phyloP scores from a whole-genome alignment of 2,797 vertebrate genomes.

The Myotis planiceps region DNA sequence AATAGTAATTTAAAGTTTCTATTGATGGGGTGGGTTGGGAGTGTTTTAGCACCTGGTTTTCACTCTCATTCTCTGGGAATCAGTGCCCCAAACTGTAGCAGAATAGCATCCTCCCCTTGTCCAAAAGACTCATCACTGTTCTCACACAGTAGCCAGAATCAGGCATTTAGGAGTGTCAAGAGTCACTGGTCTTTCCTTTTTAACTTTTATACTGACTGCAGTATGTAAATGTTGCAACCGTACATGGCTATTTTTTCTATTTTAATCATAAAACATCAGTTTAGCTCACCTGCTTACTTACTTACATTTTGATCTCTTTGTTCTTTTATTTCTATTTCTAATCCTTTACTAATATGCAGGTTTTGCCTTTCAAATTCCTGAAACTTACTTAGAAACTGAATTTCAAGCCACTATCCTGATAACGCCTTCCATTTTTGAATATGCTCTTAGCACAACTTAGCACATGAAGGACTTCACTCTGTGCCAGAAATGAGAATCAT shows the following conservation, averaged over 20 bases:
- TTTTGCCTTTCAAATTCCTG: not conserved
- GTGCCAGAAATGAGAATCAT: not conserved
- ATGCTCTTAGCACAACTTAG: not conserved
- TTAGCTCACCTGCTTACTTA: not conserved
- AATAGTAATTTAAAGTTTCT: not conserved
- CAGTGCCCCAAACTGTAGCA: not conserved
- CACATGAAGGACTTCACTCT: not conserved
- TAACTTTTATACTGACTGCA: not conserved
- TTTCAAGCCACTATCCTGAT: not conserved
- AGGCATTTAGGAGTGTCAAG: not conserved
- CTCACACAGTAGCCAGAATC: not conserved
- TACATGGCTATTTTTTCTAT: not conserved
- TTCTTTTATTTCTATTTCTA: not conserved
- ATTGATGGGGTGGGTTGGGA: not conserved
- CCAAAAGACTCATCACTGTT: rapidly evolving
- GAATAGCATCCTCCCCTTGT: not conserved
- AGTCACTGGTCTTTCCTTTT: not conserved
- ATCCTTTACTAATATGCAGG: not conserved
- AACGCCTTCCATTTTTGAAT: not conserved
- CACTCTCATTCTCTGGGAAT: not conserved
- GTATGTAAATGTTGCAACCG: not conserved
- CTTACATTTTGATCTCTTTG: not conserved
- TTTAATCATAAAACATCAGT: not conserved
- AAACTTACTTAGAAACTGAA: not conserved
- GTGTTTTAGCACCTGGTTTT: not conserved